Base-by-base conservation (phyloP, 2,113 vertebrate genomes). In the Polypterus bichir region DNA sequence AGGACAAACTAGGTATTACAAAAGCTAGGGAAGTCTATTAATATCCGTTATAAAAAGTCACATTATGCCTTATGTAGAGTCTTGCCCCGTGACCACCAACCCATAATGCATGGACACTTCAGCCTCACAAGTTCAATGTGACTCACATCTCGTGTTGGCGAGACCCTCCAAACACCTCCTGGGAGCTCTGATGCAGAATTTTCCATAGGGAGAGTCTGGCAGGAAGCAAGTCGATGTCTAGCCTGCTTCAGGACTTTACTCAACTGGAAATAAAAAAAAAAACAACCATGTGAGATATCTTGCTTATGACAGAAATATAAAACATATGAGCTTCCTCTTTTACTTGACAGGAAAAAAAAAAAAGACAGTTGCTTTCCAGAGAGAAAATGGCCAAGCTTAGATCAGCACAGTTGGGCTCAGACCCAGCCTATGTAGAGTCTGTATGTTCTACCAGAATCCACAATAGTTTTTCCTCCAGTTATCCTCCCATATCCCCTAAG, bases 221-320 rank as follows among this genome's bases (percentile, higher is more conserved):
- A 74, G 10, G 88, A 80, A 0, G 90, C 92, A 77, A 97, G 83
- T 70, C 73, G 79, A 64, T 59, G 74, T 72, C 91, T 80, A 7
- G 88, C 89, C 65, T 87, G 83, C 70, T 75, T 84, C 80, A 84
- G 60, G 3, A 76, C 81, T 69, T 79, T 81, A 64, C 76, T 76
- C 2, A 87, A 74, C 94, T 98, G 83, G 65, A 77, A 77, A 71
- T 71, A 46, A 49, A 57, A 49, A 11, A 9, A 6, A 6, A 4
- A 3, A 57, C 46, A 5, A 44, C 27, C 27, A 4, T 55, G 10
- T 27, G 44, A 27, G 10, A 55, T 27, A 8, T 5, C 54, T 3
- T 6, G 54, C 48, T 11, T 55, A 27, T 0, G 5, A 46, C 48
- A 69, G 68, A 56, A 70, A 69, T 68, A 56, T 7, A 44, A 51